A percentile compares a stretch with the other conserved stretches of the same genome.
Evolutionary conservation across 2,113 vertebrate species (phyloP).

Genomic region (Platanista minor): DNA sequence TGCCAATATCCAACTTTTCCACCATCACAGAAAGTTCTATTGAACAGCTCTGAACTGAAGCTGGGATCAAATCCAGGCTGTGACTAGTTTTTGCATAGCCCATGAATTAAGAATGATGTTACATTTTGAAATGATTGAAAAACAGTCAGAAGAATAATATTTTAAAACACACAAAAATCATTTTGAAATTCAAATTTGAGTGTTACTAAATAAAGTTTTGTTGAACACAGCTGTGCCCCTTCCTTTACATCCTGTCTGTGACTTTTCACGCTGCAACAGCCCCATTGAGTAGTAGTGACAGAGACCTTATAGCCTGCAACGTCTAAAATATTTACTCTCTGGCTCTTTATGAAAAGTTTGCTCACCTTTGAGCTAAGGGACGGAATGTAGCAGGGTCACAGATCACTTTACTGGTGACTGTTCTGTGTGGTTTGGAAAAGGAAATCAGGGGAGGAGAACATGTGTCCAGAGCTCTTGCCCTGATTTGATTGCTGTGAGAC

Average conservation of each 20-base stretch:
- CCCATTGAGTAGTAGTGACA: neutral
- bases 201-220: neutral
- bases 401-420: neutral
- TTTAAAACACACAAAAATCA: neutral
- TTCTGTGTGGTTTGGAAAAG: neutral
- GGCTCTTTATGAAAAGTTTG: neutral
- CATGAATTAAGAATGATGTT: neutral
- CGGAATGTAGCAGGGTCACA: neutral
- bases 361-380: neutral
- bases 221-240: neutral
- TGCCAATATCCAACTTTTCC: neutral
- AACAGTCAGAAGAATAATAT: neutral
- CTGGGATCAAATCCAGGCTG: neutral
- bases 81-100: neutral
- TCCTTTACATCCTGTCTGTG: neutral
- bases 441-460: neutral
- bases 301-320: neutral
- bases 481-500: neutral
- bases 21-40: neutral
- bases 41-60: neutral
- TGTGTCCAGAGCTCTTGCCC: neutral
- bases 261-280: neutral
- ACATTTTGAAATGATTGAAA: constrained; percentile 14
- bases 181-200: neutral
- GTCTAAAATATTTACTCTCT: constrained; percentile 1